Evolutionary conservation across 2,888 invertebrate genomes (phyloP).

Genomic region (Malthinus flaveolus): DNA sequence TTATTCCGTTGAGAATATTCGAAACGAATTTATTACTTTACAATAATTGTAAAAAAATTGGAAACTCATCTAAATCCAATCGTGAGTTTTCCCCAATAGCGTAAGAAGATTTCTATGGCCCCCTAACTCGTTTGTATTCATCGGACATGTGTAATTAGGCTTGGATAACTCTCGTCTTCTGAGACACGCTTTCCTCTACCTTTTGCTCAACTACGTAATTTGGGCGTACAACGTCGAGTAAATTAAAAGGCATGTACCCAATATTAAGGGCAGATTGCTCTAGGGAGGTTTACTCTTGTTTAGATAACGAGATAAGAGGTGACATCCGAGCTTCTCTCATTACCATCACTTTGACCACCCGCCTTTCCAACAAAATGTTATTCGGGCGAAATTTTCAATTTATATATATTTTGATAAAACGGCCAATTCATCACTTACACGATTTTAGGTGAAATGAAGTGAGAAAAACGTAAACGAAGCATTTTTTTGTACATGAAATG

Average conservation of each 20-base stretch:
- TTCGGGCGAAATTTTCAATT: constrained; percentile 1
- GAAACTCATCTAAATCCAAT: constrained; percentile 23
- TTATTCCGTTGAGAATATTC: constrained; percentile 5
- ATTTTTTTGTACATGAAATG: background rate
- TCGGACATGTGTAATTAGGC: constrained; percentile 43
- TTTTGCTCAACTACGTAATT: constrained; percentile 27
- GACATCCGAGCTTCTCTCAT: constrained; percentile 36
- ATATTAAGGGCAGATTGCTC: constrained; percentile 40
- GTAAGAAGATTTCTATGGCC: constrained; percentile 19
- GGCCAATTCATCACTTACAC: background rate
- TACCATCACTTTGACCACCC: constrained; percentile 13
- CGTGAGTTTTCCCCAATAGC: constrained; percentile 14
- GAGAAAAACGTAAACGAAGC: background rate
- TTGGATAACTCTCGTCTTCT: constrained; percentile 32
- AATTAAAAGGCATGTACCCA: constrained; percentile 34
- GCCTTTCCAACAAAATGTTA: background rate
- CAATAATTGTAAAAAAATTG: constrained; percentile 8
- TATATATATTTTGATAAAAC: background rate
- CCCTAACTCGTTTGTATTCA: constrained; percentile 44
- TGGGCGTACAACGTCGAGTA: constrained; percentile 27
- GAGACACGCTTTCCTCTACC: constrained; percentile 27
- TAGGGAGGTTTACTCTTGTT: constrained; percentile 44
- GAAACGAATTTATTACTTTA: constrained; percentile 4
- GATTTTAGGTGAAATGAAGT: background rate
- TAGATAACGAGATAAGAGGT: constrained; percentile 46